phyloP scores from a whole-genome alignment of 2,113 vertebrate genomes.

The Hirundichthys speculiger region DNA sequence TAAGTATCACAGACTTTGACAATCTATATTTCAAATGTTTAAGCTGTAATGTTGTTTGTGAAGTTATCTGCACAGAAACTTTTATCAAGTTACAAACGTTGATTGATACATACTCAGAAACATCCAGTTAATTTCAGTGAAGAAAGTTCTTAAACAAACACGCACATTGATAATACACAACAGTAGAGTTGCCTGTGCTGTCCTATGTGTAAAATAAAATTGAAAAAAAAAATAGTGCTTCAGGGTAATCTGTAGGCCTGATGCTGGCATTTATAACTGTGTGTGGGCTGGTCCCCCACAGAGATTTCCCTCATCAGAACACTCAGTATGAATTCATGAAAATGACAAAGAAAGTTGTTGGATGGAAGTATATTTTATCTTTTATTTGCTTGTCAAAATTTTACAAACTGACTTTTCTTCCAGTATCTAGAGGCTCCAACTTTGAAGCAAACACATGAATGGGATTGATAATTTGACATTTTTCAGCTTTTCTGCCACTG shows the following conservation, averaged over 20 bases:
- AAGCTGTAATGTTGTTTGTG: too few species aligned
- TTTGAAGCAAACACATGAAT: conserved; percentile 19
- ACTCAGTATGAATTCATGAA: conserved; percentile 4
- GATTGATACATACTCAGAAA: neutral
- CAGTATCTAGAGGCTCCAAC: conserved; percentile 11
- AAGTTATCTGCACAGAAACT: neutral
- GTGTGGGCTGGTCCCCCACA: conserved; percentile 13
- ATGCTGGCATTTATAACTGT: conserved; percentile 14
- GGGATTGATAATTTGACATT: conserved; percentile 44
- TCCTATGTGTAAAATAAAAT: conserved; percentile 5
- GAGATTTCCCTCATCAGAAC: conserved; percentile 32
- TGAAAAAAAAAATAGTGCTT: too few species aligned
- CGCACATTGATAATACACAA: too few species aligned
- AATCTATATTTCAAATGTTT: too few species aligned
- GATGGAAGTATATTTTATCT: too few species aligned
- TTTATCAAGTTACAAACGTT: neutral
- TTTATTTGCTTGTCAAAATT: conserved; percentile 10
- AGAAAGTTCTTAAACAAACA: too few species aligned
- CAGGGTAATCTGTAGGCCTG: conserved; percentile 12
- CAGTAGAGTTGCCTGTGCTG: too few species aligned
- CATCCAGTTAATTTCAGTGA: neutral
- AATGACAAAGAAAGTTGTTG: conserved; percentile 4
- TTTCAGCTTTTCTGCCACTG: conserved; percentile 55
- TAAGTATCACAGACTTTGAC: neutral
- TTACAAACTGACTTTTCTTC: conserved; percentile 40